These are phyloP conservation scores for Rhea pennata DNA, from an alignment of 2,113 vertebrate species.

Conservation along the genomic window DNA sequence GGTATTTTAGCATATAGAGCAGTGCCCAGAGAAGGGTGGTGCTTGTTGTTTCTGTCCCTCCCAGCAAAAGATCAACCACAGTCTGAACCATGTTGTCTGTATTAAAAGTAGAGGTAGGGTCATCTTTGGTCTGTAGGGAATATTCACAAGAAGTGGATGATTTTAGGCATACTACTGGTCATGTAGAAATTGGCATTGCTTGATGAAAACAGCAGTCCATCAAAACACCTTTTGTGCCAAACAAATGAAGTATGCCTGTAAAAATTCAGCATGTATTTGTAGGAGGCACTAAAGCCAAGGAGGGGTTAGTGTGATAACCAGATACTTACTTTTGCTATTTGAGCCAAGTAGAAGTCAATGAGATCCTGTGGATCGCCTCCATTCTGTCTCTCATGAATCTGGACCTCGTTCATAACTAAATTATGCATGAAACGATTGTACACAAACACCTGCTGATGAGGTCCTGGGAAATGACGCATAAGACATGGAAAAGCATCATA, in stretches of 20 bases:
- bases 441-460: conserved; percentile 61
- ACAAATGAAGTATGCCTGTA: not conserved
- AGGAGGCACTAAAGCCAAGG: not conserved
- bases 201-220: not conserved
- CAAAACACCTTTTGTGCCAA: not conserved
- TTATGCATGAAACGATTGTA: conserved; percentile 23
- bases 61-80: conserved; percentile 75
- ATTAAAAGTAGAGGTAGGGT: conserved; percentile 68
- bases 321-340: conserved; percentile 66
- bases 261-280: not conserved
- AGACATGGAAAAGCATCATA: conserved; percentile 64
- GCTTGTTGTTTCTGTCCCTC: conserved; percentile 77
- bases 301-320: not conserved
- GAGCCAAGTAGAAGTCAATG: conserved; percentile 68
- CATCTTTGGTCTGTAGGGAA: conserved; percentile 47
- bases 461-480: conserved; percentile 60
- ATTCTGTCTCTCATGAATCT: not conserved
- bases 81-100: conserved; percentile 77
- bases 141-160: not conserved
- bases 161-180: not conserved
- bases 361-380: conserved; percentile 40
- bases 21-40: conserved; percentile 78
- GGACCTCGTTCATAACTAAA: conserved; percentile 43
- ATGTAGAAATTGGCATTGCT: not conserved
- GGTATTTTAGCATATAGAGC: conserved; percentile 74